Base-by-base conservation (phyloP, 1,140 invertebrate genomes). In the Platyscapa corneri region DNA sequence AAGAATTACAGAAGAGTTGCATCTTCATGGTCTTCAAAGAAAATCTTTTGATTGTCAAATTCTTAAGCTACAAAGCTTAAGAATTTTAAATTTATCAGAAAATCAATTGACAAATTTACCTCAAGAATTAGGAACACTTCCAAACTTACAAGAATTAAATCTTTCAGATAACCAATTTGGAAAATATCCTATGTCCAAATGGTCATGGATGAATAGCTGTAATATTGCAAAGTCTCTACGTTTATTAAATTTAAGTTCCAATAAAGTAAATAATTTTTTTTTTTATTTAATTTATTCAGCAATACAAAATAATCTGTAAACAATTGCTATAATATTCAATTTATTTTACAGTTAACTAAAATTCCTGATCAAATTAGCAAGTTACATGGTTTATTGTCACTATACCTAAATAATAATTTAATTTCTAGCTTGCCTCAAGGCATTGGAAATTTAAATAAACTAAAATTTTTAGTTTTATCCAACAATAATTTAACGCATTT, bases 91-190 rank as follows among this genome's bases (percentile, higher is more conserved):
- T 94, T 92, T 97, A 74, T 96, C 95, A 56, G 94, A 96, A 85
- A 98, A 98, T 94, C 93, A 95, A 83, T 94, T 98, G 60, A 94
- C 94, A 78, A 95, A 93, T 88, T 90, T 98, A 42, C 97, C 97
- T 30, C 92, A 94, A 39, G 96, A 97, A 90, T 88, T 98, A 82
- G 97, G 96, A 84, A 93, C 94, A 64, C 90, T 97, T 79, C 89
- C 94, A 6, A 93, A 95, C 86, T 90, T 98, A 76, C 94, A 94
- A 87, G 95, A 96, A 89, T 90, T 98, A 20, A 94, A 95, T 93
- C 87, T 98, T 32, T 93, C 95, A 12, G 94, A 96, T 84, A 98
- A 98, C 93, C 90, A 92, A 78, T 91, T 98, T 39, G 95, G 95
- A 65, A 92, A 93, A 87, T 88, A 90, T 39, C 91, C 91, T 70